phyloP scores from a whole-genome alignment of 2,888 invertebrate genomes.

The Auanema sp. region DNA sequence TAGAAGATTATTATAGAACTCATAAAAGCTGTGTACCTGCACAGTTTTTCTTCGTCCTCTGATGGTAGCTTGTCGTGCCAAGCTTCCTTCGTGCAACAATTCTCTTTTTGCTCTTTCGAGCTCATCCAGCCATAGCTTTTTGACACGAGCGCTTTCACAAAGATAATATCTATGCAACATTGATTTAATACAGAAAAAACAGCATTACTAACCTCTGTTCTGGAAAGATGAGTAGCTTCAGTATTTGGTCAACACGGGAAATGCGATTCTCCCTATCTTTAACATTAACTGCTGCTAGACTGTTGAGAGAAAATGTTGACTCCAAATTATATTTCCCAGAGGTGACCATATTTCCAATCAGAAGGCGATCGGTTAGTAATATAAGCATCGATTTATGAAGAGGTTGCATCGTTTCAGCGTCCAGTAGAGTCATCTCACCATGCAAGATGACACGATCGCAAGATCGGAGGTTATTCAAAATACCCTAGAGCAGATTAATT shows the following conservation, averaged over 20 bases:
- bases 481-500: conserved; percentile 44
- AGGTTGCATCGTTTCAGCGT: conserved; percentile 55
- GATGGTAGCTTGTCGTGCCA: conserved; percentile 59
- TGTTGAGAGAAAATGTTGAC: conserved; percentile 52
- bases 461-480: conserved; percentile 54
- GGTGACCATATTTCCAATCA: conserved; percentile 48
- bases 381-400: conserved; percentile 45
- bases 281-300: conserved; percentile 59
- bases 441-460: conserved; percentile 56
- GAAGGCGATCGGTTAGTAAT: conserved; percentile 51
- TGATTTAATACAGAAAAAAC: not conserved
- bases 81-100: conserved; percentile 48
- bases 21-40: conserved; percentile 14
- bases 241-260: conserved; percentile 46
- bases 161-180: conserved; percentile 35
- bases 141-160: conserved; percentile 54
- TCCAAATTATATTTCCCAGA: conserved; percentile 47
- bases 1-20: not conserved
- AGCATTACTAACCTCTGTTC: conserved; percentile 53
- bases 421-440: conserved; percentile 55
- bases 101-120: conserved; percentile 52
- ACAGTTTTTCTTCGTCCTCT: conserved; percentile 47
- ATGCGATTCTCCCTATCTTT: conserved; percentile 44
- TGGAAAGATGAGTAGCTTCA: conserved; percentile 60
- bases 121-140: conserved; percentile 59